Conservation (phyloP, 92 coral and sea anemone genomes). For the Paramuricea clavata region DNA sequence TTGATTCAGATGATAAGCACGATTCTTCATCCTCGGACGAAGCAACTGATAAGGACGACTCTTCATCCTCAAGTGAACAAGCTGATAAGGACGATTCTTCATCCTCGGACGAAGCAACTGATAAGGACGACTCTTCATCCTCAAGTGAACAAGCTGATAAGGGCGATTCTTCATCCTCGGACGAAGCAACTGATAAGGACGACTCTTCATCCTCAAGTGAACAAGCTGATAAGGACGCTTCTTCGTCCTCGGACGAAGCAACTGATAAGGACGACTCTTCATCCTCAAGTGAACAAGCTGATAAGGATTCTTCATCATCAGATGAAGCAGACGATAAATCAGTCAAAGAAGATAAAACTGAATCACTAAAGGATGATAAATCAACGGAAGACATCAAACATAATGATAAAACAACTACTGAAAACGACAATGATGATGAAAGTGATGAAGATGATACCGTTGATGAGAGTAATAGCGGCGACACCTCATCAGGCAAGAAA, state of each 20-base stretch:
- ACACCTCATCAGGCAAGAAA: background rate
- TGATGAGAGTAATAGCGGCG: background rate
- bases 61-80: no score
- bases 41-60: background rate
- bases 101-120: background rate
- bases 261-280: background rate
- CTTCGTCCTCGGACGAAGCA: background rate
- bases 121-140: background rate
- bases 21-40: background rate
- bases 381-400: background rate
- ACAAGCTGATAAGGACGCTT: background rate
- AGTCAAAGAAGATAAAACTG: background rate
- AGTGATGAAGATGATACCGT: background rate
- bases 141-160: background rate
- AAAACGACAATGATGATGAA: background rate
- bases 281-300: background rate
- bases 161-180: no score
- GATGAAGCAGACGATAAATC: background rate
- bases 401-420: background rate
- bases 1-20: background rate
- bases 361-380: background rate
- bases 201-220: no score
- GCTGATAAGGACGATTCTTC: background rate
- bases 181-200: background rate
- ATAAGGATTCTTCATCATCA: background rate